Percentiles rank a stretch among this genome's conserved stretches.
These are phyloP conservation scores for Eurosta solidaginis DNA, from an alignment of 1,140 invertebrate species.

Conservation along the genomic window DNA sequence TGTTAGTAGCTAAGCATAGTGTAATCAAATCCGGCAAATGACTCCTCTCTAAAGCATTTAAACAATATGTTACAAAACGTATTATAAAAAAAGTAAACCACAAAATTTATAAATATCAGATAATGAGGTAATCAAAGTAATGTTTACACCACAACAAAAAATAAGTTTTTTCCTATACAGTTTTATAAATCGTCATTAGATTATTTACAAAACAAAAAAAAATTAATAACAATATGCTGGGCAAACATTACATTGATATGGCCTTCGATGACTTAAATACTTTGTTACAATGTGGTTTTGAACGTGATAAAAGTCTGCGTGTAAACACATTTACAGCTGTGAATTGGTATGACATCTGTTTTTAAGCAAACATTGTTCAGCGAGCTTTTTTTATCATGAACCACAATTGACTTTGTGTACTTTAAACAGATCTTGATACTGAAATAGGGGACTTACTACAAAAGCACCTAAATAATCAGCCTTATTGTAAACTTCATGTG, in stretches of 20 bases:
- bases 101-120: too few relatives aligned
- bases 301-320: constrained; percentile 15
- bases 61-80: too few relatives aligned
- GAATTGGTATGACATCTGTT: neutral
- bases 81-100: too few relatives aligned
- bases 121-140: too few relatives aligned
- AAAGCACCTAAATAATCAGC: too few relatives aligned
- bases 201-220: neutral
- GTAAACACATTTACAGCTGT: neutral
- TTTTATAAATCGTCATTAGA: neutral
- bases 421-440: neutral
- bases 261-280: neutral
- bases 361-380: neutral
- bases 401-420: neutral
- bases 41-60: too few relatives aligned
- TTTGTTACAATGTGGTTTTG: neutral
- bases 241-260: neutral
- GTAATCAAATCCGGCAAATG: too few relatives aligned
- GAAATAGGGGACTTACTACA: too few relatives aligned
- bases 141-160: too few relatives aligned
- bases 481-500: too few relatives aligned
- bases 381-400: neutral
- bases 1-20: too few relatives aligned
- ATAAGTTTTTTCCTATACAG: too few relatives aligned
- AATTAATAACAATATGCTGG: neutral